Evolutionary conservation across 2,888 invertebrate species (phyloP), one percentile per base, ranked within the genome.

Genomic region (Hemithea aestivaria): DNA sequence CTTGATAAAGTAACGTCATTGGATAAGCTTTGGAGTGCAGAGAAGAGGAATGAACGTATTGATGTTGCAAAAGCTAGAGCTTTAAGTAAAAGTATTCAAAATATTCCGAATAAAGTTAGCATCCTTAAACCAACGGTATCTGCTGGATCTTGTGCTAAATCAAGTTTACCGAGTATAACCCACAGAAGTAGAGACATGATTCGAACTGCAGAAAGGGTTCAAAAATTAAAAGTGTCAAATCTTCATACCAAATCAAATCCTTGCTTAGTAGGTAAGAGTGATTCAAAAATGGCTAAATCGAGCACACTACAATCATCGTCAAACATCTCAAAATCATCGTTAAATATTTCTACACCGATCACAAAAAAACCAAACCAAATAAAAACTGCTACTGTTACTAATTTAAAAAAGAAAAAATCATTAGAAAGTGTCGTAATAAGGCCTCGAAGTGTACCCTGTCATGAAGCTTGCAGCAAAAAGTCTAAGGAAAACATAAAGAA

Each of bases 21-120:
- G 55, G 91, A 91, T 60, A 89, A 90, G 53, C 56, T 87, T 20
- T 88, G 88, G 87, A 77, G 82, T 56, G 70, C 84, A 31, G 85
- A 87, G 56, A 85, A 83, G 56, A 67, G 87, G 48, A 85, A 84
- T 56, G 85, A 84, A 65, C 73, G 73, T 7, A 79, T 84, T 33
- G 81, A 84, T 53, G 40, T 74, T 25, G 45, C 67, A 25, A 87
- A 85, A 71, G 51, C 67, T 27, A 57, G 73, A 56, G 56, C 66
- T 8, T 25, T 63, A 12, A 51, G 59, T 22, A 80, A 66, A 58
- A 53, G 56, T 33, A 61, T 32, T 30, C 53, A 29, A 26, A 45
- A 40, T 28, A 45, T 45, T 35, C 2, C 54, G 10, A 51, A 38
- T 36, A 73, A 66, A 57, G 28, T 37, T n/a, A 45, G 33, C 34